Evolutionary conservation across 2,113 vertebrate genomes (phyloP).

Genomic region (human): GRCh38 chr7:69205001-69205500

Average conservation of each 20-base stretch:
- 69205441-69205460: not conserved
- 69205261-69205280: not conserved
- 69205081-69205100: not conserved
- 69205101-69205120: not conserved
- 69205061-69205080: not conserved
- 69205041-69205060: not conserved
- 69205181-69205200: not conserved
- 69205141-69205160: not conserved
- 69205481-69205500: not conserved
- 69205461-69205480: not conserved
- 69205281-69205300: not conserved
- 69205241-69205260: not conserved
- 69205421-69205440: not conserved
- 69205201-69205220: not conserved
- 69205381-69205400: not conserved
- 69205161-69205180: not conserved
- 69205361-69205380: not conserved
- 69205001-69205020: not conserved
- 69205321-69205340: not conserved
- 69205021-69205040: not conserved
- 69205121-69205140: not conserved
- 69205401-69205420: not conserved
- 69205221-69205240: not conserved
- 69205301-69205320: not conserved
- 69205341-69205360: not conserved